Base-by-base conservation (phyloP, 2,888 invertebrate genomes). In the Branchipolynoe longqiensis region DNA sequence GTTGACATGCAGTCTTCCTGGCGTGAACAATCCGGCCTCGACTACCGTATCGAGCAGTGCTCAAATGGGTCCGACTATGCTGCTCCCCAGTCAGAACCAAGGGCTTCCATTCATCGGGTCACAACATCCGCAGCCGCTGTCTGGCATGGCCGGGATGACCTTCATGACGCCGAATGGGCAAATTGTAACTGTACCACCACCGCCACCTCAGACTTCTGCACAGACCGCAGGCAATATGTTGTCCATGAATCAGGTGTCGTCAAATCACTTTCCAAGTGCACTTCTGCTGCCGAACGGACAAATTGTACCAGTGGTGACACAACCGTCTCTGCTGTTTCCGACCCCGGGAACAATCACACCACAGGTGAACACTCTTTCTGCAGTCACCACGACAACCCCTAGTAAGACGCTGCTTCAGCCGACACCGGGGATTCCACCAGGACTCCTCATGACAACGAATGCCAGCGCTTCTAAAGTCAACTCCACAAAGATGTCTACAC, bases 221-320 rank as follows among this genome's bases (percentile, higher is more conserved):
- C 8, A 33, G 33, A 22, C 38, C 41, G 18, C 41, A 3, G n/a
- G 8, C 8, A 36, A 54, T 12, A 58, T 54, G 8, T 6, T 82
- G 31, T 36, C 36, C 6, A 25, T 56, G 28, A 54, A 41, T 36
- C 6, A 25, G 1, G 84, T 85, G 56, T 86, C 88, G 33, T 87
- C 88, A 12, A 90, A 89, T 41, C 92, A 93, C 87, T 89, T 93
- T 48, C 93, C 94, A 14, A 91, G 92, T 31, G 94, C 94, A 36
- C 89, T 94, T 31, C 90, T 94, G 14, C 89, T 94, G 83, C 94
- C 94, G 12, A 93, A 93, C 87, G 94, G 94, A 58, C 94, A 94
- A 84, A 92, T 94, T 6, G 92, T 94, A 59, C 93, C 94, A 2
- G 93, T 94, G 56, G 93, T 94, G 22, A 93, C 93, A 6, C 93